A percentile compares a stretch with the other conserved stretches of the same genome.
These are phyloP conservation scores for Nesometra sesokonis DNA, from an alignment of 35 echinoderm and acorn worm genomes.

Conservation along the genomic window DNA sequence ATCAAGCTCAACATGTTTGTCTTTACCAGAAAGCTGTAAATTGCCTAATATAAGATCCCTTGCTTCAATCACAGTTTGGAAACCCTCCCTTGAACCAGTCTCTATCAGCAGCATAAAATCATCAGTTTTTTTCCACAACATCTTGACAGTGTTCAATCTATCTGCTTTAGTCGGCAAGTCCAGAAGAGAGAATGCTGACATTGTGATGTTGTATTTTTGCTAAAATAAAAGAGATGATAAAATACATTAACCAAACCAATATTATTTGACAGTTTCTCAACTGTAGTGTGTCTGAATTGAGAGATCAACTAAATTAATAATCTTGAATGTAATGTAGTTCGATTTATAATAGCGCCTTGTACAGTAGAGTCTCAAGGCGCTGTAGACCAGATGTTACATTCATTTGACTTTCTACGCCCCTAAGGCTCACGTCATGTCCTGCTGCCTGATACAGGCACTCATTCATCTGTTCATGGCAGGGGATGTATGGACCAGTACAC, in stretches of 20 bases:
- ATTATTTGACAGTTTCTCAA: too few species aligned
- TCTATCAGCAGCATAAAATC: conserved; percentile 76
- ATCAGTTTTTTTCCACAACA: conserved; percentile 67
- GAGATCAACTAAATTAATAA: too few species aligned
- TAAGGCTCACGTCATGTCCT: too few species aligned
- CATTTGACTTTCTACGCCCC: too few species aligned
- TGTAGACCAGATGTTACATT: too few species aligned
- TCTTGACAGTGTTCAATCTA: conserved; percentile 41
- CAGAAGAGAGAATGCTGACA: conserved; percentile 58
- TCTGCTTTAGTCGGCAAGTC: conserved; percentile 59
- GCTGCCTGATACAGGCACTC: too few species aligned
- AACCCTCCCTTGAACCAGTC: conserved; percentile 71
- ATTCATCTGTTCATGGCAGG: too few species aligned
- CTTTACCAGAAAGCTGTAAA: background rate
- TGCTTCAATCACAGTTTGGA: conserved; percentile 52
- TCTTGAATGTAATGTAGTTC: too few species aligned
- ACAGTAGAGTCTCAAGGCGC: too few species aligned
- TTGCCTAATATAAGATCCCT: conserved; percentile 51
- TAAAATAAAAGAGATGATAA: conserved; percentile 3
- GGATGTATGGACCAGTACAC: too few species aligned
- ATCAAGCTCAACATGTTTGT: background rate
- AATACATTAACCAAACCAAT: background rate
- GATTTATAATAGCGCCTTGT: too few species aligned
- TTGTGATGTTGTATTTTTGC: conserved; percentile 59
- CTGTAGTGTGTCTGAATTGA: too few species aligned